A percentile compares a stretch with the other conserved stretches of the same genome.
Conservation (phyloP, 1,140 invertebrate genomes). For the Onthophagus taurus region DNA sequence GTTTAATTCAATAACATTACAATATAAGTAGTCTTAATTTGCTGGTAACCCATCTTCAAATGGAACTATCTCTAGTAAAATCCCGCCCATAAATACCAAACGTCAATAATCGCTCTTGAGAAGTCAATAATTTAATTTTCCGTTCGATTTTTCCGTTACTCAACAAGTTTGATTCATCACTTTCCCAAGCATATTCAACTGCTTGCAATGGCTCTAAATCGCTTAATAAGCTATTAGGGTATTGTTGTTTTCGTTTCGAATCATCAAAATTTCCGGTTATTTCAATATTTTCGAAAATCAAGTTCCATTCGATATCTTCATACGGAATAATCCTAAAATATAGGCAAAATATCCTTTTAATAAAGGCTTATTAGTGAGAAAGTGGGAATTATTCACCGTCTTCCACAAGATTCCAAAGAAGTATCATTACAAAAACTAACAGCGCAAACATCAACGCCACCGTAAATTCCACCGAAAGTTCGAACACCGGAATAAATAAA, state of each 20-base stretch:
- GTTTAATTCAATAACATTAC: no score
- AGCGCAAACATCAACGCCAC: conserved; percentile 41
- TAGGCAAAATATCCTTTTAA: no score
- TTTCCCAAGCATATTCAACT: background rate
- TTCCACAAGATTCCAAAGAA: conserved; percentile 37
- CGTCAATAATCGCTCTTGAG: background rate
- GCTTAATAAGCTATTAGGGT: conserved; percentile 3
- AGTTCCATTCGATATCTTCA: background rate
- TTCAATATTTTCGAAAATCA: background rate
- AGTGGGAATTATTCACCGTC: background rate
- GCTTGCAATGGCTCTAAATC: background rate
- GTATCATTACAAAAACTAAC: conserved; percentile 41
- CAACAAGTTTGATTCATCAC: no score
- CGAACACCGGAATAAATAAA: conserved; percentile 42
- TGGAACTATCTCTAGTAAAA: conserved; percentile 5
- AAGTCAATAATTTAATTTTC: background rate
- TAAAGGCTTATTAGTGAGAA: background rate
- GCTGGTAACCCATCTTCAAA: no score
- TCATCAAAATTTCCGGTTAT: conserved; percentile 1
- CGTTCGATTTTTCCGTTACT: background rate
- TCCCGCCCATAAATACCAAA: conserved; percentile 9
- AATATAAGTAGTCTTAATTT: no score
- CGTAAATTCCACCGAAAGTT: conserved; percentile 29
- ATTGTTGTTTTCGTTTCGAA: background rate
- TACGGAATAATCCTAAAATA: background rate